Evolutionary conservation across 30 jellyfish, hydroid and myxozoan genomes (phyloP), one percentile per base, ranked within the genome.

Genomic region (Sanderia malayensis): DNA sequence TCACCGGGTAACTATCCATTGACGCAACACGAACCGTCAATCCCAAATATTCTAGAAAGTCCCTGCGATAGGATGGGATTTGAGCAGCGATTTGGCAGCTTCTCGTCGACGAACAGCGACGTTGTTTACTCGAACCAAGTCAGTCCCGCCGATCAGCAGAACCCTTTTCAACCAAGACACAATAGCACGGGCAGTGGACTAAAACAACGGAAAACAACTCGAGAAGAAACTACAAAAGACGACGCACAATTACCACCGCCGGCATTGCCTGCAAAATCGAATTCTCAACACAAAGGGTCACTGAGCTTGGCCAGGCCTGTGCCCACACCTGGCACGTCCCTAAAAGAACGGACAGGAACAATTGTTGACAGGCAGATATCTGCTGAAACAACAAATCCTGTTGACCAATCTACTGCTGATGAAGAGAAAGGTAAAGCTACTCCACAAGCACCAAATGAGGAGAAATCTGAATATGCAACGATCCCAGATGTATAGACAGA

Each of bases 181-280:
- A 75, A 75, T 63, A 61, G 87, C 79, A 75, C 71, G n/a, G 61
- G 87, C 24, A 74, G 87, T 28, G 60, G 79, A 24, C 6, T 49
- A 11, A 75, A 75, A 71, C 87, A 75, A 33, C 67, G 87, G 71
- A 75, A 74, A 61, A 75, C 87, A 31, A 45, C 87, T 23, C 79
- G 79, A 44, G 79, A 68, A 11, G 24, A 69, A 29, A 19, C 74
- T 9, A 7, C 87, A 55, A 32, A 22, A 22, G 77, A 78, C 59
- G 82, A 64, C 31, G 67, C 82, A 30, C n/a, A n/a, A n/a, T n/a
- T n/a, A n/a, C n/a, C n/a, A n/a, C n/a, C n/a, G n/a, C 92, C 81
- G 52, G 73, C 73, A 19, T 74, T 80, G 19, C 89, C 89, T 25
- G 6, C 45, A 9, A 15, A 22, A 15, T 6, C 46, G 21, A 65